Conservation (phyloP, 2,797 vertebrate species). For the Labeo calbasu region DNA sequence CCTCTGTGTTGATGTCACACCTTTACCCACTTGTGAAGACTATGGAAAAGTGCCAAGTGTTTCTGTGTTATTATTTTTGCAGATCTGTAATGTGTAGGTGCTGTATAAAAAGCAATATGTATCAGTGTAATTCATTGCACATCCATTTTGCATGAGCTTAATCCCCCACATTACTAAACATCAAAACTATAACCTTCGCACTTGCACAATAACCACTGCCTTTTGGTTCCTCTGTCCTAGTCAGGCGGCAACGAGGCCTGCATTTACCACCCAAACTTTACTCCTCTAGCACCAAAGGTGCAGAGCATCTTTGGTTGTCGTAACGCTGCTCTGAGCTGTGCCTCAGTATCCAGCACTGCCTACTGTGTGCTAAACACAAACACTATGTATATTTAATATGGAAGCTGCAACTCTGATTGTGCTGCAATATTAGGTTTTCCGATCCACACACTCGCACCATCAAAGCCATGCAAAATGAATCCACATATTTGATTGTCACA, state of each 20-base stretch:
- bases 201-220: constrained; percentile 19
- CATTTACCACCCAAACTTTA: neutral
- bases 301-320: neutral
- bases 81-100: constrained; percentile 32
- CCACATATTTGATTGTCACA: constrained; percentile 30
- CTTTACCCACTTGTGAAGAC: constrained; percentile 24
- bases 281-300: neutral
- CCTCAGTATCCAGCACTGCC: constrained; percentile 17
- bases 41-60: constrained; percentile 31
- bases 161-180: neutral
- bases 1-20: constrained; percentile 45
- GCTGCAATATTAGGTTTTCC: neutral
- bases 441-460: neutral
- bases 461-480: constrained; percentile 23
- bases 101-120: constrained; percentile 34
- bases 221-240: neutral
- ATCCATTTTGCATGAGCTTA: constrained; percentile 26
- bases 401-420: constrained; percentile 13
- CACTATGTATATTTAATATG: constrained; percentile 12
- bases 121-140: constrained; percentile 5
- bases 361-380: constrained; percentile 6
- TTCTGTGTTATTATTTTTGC: constrained; percentile 10
- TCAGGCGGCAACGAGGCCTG: neutral
- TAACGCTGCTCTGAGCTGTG: constrained; percentile 32
- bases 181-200: neutral